These are phyloP conservation scores for Isaurus tuberculatus DNA, from an alignment of 92 coral and sea anemone genomes.

Conservation along the genomic window DNA sequence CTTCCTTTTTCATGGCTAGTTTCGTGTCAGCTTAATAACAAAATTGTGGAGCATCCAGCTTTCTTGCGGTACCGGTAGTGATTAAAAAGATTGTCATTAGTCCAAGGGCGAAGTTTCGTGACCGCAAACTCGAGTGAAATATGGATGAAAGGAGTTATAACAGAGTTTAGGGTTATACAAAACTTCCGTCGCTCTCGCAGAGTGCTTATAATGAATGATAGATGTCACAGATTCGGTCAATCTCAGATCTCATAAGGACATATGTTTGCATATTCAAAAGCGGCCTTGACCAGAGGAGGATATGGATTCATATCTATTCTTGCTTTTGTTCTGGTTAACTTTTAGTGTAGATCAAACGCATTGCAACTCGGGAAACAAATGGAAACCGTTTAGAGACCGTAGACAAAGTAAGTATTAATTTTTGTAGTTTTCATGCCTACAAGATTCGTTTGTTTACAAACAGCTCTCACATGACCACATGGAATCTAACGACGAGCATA, in stretches of 20 bases:
- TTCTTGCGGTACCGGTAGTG: not conserved
- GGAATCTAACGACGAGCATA: not conserved
- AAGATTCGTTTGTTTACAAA: constrained; percentile 26
- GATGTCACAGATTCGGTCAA: not conserved
- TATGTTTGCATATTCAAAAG: not conserved
- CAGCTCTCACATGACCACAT: not conserved
- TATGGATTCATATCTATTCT: constrained; percentile 9
- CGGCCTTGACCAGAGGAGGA: not conserved
- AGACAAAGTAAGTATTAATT: constrained; percentile 54
- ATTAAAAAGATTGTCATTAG: not conserved
- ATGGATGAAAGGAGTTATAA: not conserved
- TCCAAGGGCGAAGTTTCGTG: not conserved
- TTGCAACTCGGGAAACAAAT: constrained; percentile 12
- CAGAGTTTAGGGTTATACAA: not conserved
- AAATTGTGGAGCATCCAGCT: not conserved
- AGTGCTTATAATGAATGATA: constrained; percentile 24
- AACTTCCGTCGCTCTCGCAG: constrained; percentile 26
- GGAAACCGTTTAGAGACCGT: constrained; percentile 44
- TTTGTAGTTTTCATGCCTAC: not conserved
- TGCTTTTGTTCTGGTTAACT: not conserved
- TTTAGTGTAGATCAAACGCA: not conserved
- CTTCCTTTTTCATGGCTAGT: not conserved
- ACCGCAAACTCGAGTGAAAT: not conserved
- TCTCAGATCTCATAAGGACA: not conserved
- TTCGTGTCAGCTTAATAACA: not conserved